Evolutionary conservation across 2,888 invertebrate genomes (phyloP), one percentile per base, ranked within the genome.

Genomic region (Tachina lurida): DNA sequence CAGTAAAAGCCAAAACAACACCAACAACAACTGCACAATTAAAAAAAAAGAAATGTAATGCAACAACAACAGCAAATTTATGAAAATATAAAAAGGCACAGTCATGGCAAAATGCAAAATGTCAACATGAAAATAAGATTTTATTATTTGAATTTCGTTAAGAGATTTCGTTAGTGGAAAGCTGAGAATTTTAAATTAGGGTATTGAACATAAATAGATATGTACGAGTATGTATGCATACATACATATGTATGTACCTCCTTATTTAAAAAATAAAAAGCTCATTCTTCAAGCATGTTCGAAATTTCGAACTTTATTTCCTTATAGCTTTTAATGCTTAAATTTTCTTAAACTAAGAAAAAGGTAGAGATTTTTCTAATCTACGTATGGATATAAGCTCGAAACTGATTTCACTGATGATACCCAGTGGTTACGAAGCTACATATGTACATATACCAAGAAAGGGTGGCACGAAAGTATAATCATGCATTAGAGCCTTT

Each of bases 91-190:
- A 60, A 63, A 58, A 68, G 45, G 19, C 65, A 71, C 77, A 77
- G 65, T 77, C 83, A 65, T 77, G 76, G 65, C 56, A 65, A 76
- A 56, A 76, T 54, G 43, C n/a, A 67, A 65, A 68, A 68, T 71
- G 71, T 71, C 75, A 60, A 60, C 60, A 15, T 73, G 43, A 31
- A 60, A 75, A 43, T 65, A 13, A 22, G 31, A 31, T 31, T 56
- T 74, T 67, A 22, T 52, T 54, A n/a, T 49, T 49, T 7, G 49
- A 49, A 49, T 49, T 49, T n/a, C n/a, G 12, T 15, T 19, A 17
- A 19, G 9, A 19, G 10, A 19, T 17, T 54, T 15, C 15, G n/a
- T 31, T 31, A 31, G 4, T 31, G 31, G 31, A 31, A 31, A 31
- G 31, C 31, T 31, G 31, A 4, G 31, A 31, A 4, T 31, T 31